Conservation (phyloP, 1,140 invertebrate species). For the Meloidogyne chitwoodi region DNA sequence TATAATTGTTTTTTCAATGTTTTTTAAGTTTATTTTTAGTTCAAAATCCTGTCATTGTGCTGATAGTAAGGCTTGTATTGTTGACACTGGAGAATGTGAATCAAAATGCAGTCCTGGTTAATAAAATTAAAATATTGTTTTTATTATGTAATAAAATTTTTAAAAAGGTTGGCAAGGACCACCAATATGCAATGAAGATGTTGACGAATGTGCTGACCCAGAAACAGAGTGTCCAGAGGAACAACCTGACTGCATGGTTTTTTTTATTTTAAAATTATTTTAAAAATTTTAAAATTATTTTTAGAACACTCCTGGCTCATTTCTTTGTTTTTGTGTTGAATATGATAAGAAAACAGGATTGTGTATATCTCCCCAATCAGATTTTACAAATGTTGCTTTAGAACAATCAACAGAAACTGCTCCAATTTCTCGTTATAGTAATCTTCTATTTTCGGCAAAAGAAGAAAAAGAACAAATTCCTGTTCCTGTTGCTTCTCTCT, state of each 20-base stretch:
- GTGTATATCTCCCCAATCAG: conserved; percentile 18
- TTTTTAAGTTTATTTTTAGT: background rate
- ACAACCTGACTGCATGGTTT: conserved; percentile 47
- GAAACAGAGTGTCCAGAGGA: conserved; percentile 37
- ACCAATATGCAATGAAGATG: conserved; percentile 43
- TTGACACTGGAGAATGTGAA: conserved; percentile 39
- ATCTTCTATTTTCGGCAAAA: background rate
- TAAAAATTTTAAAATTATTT: background rate
- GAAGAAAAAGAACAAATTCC: background rate
- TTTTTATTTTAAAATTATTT: background rate
- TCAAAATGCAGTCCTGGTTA: conserved; percentile 35
- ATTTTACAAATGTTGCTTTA: background rate
- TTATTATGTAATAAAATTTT: background rate
- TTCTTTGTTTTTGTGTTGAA: conserved; percentile 49
- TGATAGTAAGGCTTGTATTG: conserved; percentile 35
- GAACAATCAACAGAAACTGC: background rate
- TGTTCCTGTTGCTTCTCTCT: conserved; percentile 26
- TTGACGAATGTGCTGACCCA: conserved; percentile 42
- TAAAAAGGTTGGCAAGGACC: conserved; percentile 39
- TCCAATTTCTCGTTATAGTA: background rate
- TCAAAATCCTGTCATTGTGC: conserved; percentile 41
- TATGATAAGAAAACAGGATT: conserved; percentile 45
- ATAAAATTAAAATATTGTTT: background rate
- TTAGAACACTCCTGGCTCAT: conserved; percentile 47
- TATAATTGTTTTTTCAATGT: background rate